These are phyloP conservation scores for Microchirus variegatus DNA, from an alignment of 2,797 vertebrate species.

Conservation along the genomic window DNA sequence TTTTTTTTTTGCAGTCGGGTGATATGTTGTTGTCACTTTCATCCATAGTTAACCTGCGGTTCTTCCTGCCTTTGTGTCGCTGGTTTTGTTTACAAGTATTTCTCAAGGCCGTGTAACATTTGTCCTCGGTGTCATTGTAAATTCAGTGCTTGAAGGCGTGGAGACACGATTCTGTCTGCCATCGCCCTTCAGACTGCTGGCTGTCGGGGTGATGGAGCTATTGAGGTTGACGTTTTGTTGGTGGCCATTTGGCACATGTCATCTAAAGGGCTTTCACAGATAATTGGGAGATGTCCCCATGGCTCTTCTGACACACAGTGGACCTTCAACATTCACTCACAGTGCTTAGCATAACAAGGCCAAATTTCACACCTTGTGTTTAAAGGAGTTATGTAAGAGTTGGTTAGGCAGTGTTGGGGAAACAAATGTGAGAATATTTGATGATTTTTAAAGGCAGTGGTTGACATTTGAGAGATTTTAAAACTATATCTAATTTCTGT, in stretches of 20 bases:
- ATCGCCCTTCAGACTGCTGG: slow-evolving; percentile 23
- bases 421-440: no score
- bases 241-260: slow-evolving; percentile 74
- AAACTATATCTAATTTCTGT: no score
- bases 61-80: slow-evolving; percentile 55
- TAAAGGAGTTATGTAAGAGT: slow-evolving; percentile 31
- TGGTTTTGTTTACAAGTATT: slow-evolving; percentile 51
- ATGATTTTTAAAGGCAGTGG: no score
- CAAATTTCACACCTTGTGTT: slow-evolving; percentile 55
- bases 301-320: slow-evolving; percentile 44
- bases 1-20: slow-evolving; percentile 6
- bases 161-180: slow-evolving; percentile 45
- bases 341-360: slow-evolving; percentile 41
- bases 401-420: slow-evolving; percentile 11
- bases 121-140: slow-evolving; percentile 58
- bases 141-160: slow-evolving; percentile 39
- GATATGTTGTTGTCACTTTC: slow-evolving; percentile 27
- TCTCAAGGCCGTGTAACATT: slow-evolving; percentile 60
- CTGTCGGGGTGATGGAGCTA: slow-evolving; percentile 45
- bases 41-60: slow-evolving; percentile 13
- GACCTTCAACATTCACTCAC: slow-evolving; percentile 36
- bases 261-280: slow-evolving; percentile 70
- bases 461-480: no score
- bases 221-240: slow-evolving; percentile 54
- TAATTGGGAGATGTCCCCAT: slow-evolving; percentile 59